Conservation (phyloP, 2,888 invertebrate species). For the Drosophila diplacantha region DNA sequence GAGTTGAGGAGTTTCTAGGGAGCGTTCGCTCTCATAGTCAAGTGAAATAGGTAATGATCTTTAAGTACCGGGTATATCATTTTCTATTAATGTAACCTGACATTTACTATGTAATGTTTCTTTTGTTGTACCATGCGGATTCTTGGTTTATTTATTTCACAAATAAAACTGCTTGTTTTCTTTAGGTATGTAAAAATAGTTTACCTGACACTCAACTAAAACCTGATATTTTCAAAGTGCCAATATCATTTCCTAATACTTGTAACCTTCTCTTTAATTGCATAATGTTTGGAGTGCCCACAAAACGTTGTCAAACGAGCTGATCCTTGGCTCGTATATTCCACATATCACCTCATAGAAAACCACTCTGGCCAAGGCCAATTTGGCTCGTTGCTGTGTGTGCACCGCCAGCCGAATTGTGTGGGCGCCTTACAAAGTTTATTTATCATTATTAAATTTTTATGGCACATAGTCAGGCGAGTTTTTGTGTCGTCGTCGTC, state of each 20-base stretch:
- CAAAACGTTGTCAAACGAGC: conserved; percentile 22
- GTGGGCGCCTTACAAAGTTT: conserved; percentile 55
- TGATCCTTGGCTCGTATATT: conserved; percentile 24
- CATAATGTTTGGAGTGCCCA: conserved; percentile 14
- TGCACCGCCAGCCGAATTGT: conserved; percentile 27
- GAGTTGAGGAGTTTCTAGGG: conserved; percentile 4
- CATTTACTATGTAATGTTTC: background rate
- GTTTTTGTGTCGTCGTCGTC: conserved; percentile 26
- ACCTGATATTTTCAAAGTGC: background rate
- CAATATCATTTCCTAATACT: conserved; percentile 2
- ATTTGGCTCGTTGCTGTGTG: conserved; percentile 15
- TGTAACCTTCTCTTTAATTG: conserved; percentile 10
- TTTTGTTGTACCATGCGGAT: background rate
- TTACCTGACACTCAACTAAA: too few species aligned
- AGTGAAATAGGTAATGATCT: conserved; percentile 11
- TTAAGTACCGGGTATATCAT: conserved; percentile 9
- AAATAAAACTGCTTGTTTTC: background rate
- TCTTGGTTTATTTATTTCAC: background rate
- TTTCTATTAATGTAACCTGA: conserved; percentile 8
- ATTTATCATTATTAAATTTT: conserved; percentile 57
- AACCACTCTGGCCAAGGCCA: conserved; percentile 33
- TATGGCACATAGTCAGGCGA: conserved; percentile 38
- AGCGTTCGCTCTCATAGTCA: conserved; percentile 6
- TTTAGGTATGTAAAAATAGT: too few species aligned
- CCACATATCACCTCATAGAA: conserved; percentile 27